Percentiles rank a stretch among this genome's conserved stretches.
Conservation (phyloP, 2,888 invertebrate species). For the Chloromyia formosa region DNA sequence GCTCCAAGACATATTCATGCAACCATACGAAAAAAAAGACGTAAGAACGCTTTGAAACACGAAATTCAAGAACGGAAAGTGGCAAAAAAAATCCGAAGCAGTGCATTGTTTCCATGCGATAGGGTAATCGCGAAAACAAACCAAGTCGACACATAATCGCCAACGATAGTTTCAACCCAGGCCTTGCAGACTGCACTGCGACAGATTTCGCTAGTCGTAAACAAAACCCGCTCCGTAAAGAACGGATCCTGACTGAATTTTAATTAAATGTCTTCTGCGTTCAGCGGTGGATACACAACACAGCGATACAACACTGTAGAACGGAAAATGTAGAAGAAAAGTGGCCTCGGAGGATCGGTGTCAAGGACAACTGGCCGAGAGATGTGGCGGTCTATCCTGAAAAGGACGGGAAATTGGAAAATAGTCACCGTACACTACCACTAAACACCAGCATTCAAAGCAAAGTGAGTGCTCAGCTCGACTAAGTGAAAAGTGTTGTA, state of each 20-base stretch:
- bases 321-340: no score
- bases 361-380: not conserved
- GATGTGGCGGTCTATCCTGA: not conserved
- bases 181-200: slow-evolving; percentile 12
- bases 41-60: no score
- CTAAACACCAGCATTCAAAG: no score
- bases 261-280: slow-evolving; percentile 17
- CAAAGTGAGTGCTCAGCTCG: not conserved
- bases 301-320: no score
- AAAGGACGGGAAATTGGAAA: no score
- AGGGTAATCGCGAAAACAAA: not conserved
- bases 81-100: no score
- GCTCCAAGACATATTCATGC: no score
- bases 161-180: not conserved
- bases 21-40: no score
- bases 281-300: no score
- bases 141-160: not conserved
- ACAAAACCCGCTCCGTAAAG: not conserved
- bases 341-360: no score
- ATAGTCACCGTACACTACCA: no score
- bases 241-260: slow-evolving; percentile 14
- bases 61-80: no score
- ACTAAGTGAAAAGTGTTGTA: slow-evolving; percentile 10
- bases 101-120: not conserved
- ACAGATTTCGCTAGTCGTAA: slow-evolving; percentile 14